phyloP scores from a whole-genome alignment of 2,888 invertebrate genomes.

The Bellardia pandia region DNA sequence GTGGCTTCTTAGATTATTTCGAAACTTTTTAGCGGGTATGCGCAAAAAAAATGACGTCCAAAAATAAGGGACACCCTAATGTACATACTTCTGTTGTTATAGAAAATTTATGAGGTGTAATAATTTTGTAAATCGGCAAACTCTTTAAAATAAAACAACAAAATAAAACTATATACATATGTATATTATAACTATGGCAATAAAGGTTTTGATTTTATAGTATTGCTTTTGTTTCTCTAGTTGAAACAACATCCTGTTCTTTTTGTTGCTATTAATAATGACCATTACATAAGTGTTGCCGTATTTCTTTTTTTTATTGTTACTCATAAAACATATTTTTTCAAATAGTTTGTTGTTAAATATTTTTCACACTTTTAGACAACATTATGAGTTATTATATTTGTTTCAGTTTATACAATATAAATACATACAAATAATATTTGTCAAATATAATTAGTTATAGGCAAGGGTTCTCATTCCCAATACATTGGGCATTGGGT shows the following conservation, averaged over 20 bases:
- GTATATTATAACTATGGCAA: conserved; percentile 57
- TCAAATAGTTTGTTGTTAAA: conserved; percentile 22
- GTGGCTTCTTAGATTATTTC: too few relatives aligned
- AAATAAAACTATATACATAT: conserved; percentile 3
- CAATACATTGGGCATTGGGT: too few relatives aligned
- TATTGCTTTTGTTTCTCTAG: conserved; percentile 14
- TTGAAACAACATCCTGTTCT: conserved; percentile 8
- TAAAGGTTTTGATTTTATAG: conserved; percentile 42
- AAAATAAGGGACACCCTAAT: too few relatives aligned
- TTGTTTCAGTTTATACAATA: neutral
- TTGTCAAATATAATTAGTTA: too few relatives aligned
- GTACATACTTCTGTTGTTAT: conserved; percentile 13
- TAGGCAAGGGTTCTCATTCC: too few relatives aligned
- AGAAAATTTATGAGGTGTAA: conserved; percentile 69
- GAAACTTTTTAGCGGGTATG: too few relatives aligned
- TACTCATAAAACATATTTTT: conserved; percentile 8
- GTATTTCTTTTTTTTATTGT: neutral
- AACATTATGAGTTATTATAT: neutral
- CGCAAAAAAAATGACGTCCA: too few relatives aligned
- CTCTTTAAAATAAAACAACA: conserved; percentile 30
- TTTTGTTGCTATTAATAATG: conserved; percentile 34
- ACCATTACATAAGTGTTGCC: conserved; percentile 13
- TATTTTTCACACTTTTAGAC: conserved; percentile 16
- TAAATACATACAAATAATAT: too few relatives aligned
- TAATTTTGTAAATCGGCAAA: conserved; percentile 68